Conservation (phyloP, 2,888 invertebrate genomes). For the Mystacides longicornis region DNA sequence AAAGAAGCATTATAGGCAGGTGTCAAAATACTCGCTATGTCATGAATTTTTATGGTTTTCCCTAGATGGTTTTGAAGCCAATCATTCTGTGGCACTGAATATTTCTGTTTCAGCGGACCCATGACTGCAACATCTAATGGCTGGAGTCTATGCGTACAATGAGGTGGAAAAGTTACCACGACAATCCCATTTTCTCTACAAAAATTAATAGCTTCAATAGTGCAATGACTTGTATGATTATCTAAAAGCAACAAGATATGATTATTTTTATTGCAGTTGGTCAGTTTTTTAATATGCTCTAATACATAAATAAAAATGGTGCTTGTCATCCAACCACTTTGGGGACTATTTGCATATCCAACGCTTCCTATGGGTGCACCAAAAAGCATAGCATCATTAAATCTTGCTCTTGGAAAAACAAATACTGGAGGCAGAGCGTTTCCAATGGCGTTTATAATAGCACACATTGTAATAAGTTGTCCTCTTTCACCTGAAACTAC, state of each 20-base stretch:
- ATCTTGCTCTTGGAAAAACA: conserved; percentile 1
- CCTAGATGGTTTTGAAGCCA: background rate
- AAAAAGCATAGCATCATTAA: background rate
- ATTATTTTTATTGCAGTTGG: background rate
- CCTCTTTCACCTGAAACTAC: background rate
- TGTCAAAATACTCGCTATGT: background rate
- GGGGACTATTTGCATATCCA: background rate
- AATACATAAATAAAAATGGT: background rate
- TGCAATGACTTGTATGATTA: background rate
- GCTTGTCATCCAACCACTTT: background rate
- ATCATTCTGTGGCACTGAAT: background rate
- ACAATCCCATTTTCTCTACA: background rate
- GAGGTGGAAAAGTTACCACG: background rate
- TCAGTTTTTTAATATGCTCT: background rate
- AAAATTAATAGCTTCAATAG: background rate
- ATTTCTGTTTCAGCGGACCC: background rate
- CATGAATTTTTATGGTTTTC: background rate
- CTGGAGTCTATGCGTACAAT: background rate
- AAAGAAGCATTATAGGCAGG: background rate
- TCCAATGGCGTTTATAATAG: background rate
- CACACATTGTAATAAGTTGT: conserved; percentile 2
- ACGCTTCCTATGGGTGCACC: too few species aligned
- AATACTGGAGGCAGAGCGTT: background rate
- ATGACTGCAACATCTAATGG: background rate
- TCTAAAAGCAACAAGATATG: background rate